Evolutionary conservation across 2,888 invertebrate species (phyloP).

Genomic region (Melieria crassipennis): DNA sequence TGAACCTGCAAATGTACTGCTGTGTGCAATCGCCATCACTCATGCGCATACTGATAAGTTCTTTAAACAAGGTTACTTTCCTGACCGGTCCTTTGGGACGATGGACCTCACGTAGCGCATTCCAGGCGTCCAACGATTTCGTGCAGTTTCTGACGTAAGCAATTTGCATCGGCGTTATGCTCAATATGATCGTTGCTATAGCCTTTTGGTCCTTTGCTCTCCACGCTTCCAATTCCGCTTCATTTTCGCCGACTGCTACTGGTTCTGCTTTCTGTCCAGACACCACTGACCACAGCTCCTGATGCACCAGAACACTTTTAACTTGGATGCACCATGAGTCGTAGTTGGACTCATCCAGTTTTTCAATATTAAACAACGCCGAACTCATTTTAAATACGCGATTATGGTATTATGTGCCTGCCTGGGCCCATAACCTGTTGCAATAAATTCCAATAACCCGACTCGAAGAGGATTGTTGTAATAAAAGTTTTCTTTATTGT

Average conservation of each 20-base stretch:
- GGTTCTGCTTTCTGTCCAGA: neutral
- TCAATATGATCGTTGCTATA: constrained; percentile 30
- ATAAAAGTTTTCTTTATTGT: no score
- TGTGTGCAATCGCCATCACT: constrained; percentile 3
- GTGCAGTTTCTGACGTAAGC: constrained; percentile 20
- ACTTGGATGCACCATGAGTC: constrained; percentile 37
- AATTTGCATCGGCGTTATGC: constrained; percentile 28
- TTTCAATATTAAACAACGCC: constrained; percentile 1
- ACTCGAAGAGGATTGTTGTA: no score
- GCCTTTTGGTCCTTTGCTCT: constrained; percentile 30
- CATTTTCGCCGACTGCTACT: neutral
- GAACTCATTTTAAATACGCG: neutral
- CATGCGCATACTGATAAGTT: constrained; percentile 3
- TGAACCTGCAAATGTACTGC: constrained; percentile 10
- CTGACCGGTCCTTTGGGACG: constrained; percentile 1
- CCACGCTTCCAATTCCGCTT: constrained; percentile 7
- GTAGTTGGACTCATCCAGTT: constrained; percentile 31
- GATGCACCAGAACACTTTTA: constrained; percentile 35
- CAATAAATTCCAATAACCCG: neutral
- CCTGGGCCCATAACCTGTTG: constrained; percentile 39
- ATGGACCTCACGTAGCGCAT: neutral
- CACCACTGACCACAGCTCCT: constrained; percentile 33
- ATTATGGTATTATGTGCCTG: neutral
- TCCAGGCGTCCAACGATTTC: neutral
- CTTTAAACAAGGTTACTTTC: constrained; percentile 7